These are phyloP conservation scores for Zygogramma bicolorata DNA, from an alignment of 2,888 invertebrate genomes.

Conservation along the genomic window DNA sequence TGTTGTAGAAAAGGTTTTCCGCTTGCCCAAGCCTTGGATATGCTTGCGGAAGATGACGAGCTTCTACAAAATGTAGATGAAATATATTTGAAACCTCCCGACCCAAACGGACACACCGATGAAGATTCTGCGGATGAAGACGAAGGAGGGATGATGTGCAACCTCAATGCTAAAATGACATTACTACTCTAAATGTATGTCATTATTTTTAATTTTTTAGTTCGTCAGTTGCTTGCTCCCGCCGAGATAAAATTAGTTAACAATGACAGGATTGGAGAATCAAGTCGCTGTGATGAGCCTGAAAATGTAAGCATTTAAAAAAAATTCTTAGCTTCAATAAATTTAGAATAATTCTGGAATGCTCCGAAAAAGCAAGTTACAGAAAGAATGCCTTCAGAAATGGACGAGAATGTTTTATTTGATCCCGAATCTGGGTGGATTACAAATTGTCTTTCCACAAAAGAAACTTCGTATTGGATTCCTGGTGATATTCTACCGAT, in stretches of 20 bases:
- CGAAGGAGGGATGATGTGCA: constrained; percentile 25
- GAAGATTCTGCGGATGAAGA: constrained; percentile 40
- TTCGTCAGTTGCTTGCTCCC: constrained; percentile 28
- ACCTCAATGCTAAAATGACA: constrained; percentile 26
- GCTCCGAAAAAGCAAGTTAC: not conserved
- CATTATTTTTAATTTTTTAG: constrained; percentile 19
- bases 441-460: constrained; percentile 13
- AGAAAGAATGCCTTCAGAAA: not conserved
- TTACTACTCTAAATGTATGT: not conserved
- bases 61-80: constrained; percentile 23
- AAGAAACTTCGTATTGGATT: constrained; percentile 20
- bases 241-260: constrained; percentile 29
- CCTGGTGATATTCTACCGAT: constrained; percentile 22
- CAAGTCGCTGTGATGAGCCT: not conserved
- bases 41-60: constrained; percentile 12
- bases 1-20: constrained; percentile 17
- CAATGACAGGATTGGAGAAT: constrained; percentile 22
- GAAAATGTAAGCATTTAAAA: not conserved
- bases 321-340: not conserved
- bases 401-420: not conserved
- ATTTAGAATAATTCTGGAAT: not conserved
- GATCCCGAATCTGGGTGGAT: constrained; percentile 11
- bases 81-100: constrained; percentile 37
- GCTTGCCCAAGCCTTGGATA: constrained; percentile 18
- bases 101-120: constrained; percentile 30